These are phyloP conservation scores for Lapara coniferarum DNA, from an alignment of 2,888 invertebrate genomes.

Conservation along the genomic window DNA sequence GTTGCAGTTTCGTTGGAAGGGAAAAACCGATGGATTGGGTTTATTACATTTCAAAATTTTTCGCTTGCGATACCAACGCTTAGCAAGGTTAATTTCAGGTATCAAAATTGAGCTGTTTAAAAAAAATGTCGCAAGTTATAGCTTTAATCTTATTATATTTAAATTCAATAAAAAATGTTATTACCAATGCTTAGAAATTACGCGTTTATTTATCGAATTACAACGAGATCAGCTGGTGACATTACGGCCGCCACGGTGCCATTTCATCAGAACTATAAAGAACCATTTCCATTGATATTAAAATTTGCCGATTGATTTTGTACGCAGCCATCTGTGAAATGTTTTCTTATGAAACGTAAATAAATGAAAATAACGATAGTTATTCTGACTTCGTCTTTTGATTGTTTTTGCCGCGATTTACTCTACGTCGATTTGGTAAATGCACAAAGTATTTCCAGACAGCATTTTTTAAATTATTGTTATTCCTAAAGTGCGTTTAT, in stretches of 20 bases:
- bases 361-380: background rate
- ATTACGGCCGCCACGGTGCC: background rate
- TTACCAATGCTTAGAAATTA: no score
- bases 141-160: no score
- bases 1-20: no score
- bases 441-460: background rate
- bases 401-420: background rate
- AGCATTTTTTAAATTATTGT: background rate
- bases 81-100: no score
- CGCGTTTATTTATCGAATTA: no score
- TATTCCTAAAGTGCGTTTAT: no score
- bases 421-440: background rate
- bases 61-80: no score
- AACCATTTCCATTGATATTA: conserved; percentile 20
- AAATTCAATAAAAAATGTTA: no score
- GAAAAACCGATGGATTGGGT: no score
- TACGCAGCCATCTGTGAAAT: conserved; percentile 21
- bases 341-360: conserved; percentile 21
- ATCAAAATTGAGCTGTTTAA: no score
- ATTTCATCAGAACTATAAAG: conserved; percentile 13
- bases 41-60: no score
- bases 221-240: background rate
- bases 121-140: no score
- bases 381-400: background rate
- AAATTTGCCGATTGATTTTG: conserved; percentile 24